Evolutionary conservation across 2,888 invertebrate species (phyloP).

Genomic region (Gisinianus flammeolus): DNA sequence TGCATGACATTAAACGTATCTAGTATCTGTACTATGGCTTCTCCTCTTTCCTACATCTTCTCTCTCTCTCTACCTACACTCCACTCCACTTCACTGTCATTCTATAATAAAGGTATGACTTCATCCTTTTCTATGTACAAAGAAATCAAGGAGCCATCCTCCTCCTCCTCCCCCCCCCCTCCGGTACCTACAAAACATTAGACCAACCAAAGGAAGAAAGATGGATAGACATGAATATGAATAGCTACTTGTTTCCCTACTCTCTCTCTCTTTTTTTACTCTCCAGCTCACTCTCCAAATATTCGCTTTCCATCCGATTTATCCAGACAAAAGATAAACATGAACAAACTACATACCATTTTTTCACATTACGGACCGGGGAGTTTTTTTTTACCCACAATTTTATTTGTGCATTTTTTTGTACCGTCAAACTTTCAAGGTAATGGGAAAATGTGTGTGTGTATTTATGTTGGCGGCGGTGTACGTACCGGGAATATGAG

Average conservation of each 20-base stretch:
- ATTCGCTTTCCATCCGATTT: background rate
- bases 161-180: too few species aligned
- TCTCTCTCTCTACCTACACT: background rate
- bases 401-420: background rate
- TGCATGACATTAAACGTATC: background rate
- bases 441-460: background rate
- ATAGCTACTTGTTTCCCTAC: conserved; percentile 1
- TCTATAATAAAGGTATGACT: conserved; percentile 1
- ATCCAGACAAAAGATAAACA: background rate
- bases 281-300: background rate
- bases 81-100: background rate
- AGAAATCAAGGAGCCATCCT: conserved; percentile 18
- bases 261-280: background rate
- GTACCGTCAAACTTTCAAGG: background rate
- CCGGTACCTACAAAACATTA: conserved; percentile 21
- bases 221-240: conserved; percentile 10
- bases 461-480: too few species aligned
- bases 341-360: background rate
- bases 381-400: too few species aligned
- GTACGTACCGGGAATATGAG: background rate
- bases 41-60: background rate
- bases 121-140: background rate
- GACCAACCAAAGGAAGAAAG: background rate
- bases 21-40: background rate
- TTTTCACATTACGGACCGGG: too few species aligned